Percentiles rank a stretch among this genome's conserved stretches.
Evolutionary conservation across 2,113 vertebrate species (phyloP).

Genomic region (Gila orcuttii): DNA sequence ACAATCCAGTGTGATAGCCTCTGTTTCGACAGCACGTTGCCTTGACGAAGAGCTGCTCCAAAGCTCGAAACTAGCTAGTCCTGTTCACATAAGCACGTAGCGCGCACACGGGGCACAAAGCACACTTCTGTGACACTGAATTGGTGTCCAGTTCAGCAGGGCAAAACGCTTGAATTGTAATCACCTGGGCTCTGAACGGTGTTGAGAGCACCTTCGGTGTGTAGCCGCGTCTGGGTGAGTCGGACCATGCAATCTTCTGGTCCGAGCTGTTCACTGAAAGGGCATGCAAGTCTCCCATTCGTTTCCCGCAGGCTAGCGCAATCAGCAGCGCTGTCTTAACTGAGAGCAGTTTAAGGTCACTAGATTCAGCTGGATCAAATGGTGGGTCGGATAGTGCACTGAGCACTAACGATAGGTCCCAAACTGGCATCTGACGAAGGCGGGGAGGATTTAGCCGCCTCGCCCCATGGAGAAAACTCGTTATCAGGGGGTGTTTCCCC

Average conservation of each 20-base stretch:
- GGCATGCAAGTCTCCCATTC: neutral
- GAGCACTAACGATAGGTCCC: too few relatives aligned
- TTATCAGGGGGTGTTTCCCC: too few relatives aligned
- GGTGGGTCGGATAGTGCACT: neutral
- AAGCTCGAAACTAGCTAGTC: neutral
- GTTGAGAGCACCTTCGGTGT: neutral
- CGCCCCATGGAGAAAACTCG: too few relatives aligned
- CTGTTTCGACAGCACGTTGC: neutral
- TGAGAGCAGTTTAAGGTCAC: too few relatives aligned
- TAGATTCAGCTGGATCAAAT: neutral
- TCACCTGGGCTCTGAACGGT: too few relatives aligned
- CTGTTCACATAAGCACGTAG: neutral
- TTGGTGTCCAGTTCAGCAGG: neutral
- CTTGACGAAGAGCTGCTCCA: neutral
- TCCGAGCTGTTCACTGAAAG: neutral
- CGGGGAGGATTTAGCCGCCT: too few relatives aligned
- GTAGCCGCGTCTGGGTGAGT: neutral
- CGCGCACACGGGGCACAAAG: neutral
- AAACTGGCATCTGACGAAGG: too few relatives aligned
- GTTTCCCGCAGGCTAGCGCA: too few relatives aligned
- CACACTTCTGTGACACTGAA: neutral
- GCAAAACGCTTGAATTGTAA: too few relatives aligned
- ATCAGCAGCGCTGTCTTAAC: too few relatives aligned
- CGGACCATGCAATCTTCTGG: neutral
- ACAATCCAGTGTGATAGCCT: neutral